Base-by-base conservation (phyloP, 1,140 invertebrate species). In the Drosophila ficusphila region DNA sequence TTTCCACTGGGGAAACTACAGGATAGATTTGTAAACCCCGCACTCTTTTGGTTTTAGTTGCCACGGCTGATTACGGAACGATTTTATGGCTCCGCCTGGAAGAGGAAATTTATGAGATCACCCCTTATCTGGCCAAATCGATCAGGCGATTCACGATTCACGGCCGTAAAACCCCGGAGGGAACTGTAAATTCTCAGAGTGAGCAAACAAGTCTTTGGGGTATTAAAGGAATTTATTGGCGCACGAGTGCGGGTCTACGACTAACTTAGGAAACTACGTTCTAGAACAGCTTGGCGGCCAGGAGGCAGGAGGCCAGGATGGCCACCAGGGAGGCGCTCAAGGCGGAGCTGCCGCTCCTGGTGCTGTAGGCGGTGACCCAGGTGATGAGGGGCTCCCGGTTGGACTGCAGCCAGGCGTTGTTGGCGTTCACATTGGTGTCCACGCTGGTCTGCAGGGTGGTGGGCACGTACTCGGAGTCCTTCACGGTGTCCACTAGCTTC, bases 351-450 rank as follows among this genome's bases (percentile, higher is more conserved):
- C 60, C 39, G 39, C 53, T 41, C 27, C 38, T n/a, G n/a, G n/a
- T 82, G 16, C 82, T 69, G 46, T 60, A 71, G 0, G 16, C 36
- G 12, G 14, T 2, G 1, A 88, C 56, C 82, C 83, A 91, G 9
- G 57, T 18, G 23, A 91, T 72, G 4, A 91, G 49, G 3, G 86
- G 79, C 1, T 69, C 69, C 6, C 90, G 75, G 34, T 91, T 90
- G 12, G 16, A 14, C 4, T 14, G 2, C 19, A 89, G 48, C 90
- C 90, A 91, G 1, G 79, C 72, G 33, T 46, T 34, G 41, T 91
- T 91, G 11, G 65, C 57, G 4, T 68, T 25, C n/a, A 90, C 41
- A 18, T 44, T 82, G 18, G 44, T 4, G 16, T 89, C 71, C 1
- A 82, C 90, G 23, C 16, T 65, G 0, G 1, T 6, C 47, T 90